Evolutionary conservation across 2,113 vertebrate genomes (phyloP).

Genomic region (Eubucco bourcierii): DNA sequence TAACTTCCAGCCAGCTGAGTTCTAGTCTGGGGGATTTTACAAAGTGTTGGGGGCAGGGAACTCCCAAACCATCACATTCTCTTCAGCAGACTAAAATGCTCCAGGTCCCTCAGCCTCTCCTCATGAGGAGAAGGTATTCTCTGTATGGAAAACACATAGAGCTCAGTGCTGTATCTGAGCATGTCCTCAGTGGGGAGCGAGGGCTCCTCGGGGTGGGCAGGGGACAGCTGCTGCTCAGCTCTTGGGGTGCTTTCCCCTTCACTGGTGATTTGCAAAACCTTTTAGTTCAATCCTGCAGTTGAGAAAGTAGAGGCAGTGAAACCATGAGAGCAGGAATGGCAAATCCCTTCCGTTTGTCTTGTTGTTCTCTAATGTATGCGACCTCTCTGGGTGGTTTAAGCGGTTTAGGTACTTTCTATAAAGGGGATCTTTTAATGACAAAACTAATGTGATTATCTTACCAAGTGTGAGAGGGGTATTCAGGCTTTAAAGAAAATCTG

Average conservation of each 20-base stretch:
- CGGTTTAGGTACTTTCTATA: constrained; percentile 92
- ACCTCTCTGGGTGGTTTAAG: constrained; percentile 97
- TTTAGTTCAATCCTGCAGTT: constrained; percentile 44
- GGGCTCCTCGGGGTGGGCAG: background rate
- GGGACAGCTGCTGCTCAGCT: background rate
- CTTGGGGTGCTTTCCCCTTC: background rate
- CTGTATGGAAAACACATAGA: background rate
- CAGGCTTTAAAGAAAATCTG: constrained; percentile 96
- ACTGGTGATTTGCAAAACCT: constrained; percentile 52
- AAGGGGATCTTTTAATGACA: constrained; percentile 96
- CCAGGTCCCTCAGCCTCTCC: too few relatives aligned
- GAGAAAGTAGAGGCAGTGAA: constrained; percentile 50
- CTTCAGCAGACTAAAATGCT: too few relatives aligned
- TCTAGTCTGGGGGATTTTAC: too few relatives aligned
- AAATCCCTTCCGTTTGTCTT: constrained; percentile 84
- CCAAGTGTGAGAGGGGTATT: constrained; percentile 93
- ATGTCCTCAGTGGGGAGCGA: background rate
- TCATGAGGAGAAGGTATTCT: too few relatives aligned
- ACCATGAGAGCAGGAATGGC: constrained; percentile 75
- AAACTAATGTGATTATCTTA: constrained; percentile 99
- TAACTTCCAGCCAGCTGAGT: too few relatives aligned
- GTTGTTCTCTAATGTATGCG: constrained; percentile 88
- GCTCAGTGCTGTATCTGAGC: fast-evolving
- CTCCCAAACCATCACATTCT: too few relatives aligned
- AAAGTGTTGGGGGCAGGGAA: too few relatives aligned